phyloP scores from a whole-genome alignment of 2,113 vertebrate genomes.

The Phaetusa simplex region DNA sequence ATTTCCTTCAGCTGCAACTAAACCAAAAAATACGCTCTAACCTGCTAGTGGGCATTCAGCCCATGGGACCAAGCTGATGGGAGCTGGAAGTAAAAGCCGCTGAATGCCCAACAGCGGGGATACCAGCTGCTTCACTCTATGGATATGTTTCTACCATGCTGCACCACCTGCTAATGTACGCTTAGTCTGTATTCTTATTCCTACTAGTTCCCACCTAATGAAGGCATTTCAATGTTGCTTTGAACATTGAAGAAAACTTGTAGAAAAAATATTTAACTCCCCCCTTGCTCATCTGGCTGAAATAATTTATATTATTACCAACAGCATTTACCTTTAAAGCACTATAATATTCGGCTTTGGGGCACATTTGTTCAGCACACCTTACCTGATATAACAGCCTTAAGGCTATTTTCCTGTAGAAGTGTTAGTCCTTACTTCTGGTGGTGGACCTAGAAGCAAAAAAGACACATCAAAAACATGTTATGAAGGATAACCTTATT shows the following conservation, averaged over 20 bases:
- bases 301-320: not conserved
- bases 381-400: not conserved
- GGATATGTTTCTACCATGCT: not conserved
- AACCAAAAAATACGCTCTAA: not conserved
- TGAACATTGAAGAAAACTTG: not conserved
- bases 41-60: not conserved
- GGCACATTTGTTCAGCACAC: not conserved
- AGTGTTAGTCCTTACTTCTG: not conserved
- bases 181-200: not conserved
- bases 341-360: not conserved
- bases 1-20: not conserved
- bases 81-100: not conserved
- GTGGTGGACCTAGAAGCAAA: not conserved
- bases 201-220: not conserved
- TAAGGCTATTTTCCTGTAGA: not conserved
- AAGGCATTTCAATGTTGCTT: not conserved
- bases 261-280: not conserved
- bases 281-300: not conserved
- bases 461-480: not conserved
- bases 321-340: not conserved
- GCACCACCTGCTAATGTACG: not conserved
- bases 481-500: not conserved
- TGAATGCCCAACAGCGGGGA: not conserved
- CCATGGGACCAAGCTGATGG: not conserved
- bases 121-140: not conserved